Evolutionary conservation across 2,888 invertebrate genomes (phyloP).

Genomic region (Dryobotodes eremita): DNA sequence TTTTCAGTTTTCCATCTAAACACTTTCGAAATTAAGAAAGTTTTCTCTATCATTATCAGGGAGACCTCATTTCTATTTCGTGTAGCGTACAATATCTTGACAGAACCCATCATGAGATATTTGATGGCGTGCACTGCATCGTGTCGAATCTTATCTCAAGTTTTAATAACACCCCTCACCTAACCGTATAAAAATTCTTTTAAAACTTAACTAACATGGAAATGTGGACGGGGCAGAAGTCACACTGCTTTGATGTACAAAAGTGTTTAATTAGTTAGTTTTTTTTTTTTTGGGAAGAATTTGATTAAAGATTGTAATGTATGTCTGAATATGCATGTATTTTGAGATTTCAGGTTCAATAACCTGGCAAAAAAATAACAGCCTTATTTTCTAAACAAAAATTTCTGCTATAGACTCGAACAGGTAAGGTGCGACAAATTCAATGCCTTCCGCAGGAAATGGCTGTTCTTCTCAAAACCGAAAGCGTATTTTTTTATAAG

Average conservation of each 20-base stretch:
- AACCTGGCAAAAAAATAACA: not conserved
- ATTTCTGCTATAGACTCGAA: not conserved
- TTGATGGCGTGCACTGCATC: slow-evolving; percentile 81
- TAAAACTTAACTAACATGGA: slow-evolving; percentile 76
- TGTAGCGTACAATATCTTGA: slow-evolving; percentile 68
- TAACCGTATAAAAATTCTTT: slow-evolving; percentile 79
- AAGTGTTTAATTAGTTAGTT: slow-evolving; percentile 27
- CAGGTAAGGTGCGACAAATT: not conserved
- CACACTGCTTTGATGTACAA: slow-evolving; percentile 64
- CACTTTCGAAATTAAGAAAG: slow-evolving; percentile 41
- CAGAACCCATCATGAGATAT: slow-evolving; percentile 74
- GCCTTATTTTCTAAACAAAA: not conserved
- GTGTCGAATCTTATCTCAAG: slow-evolving; percentile 81
- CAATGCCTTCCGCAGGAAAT: not conserved
- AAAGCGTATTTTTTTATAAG: not conserved
- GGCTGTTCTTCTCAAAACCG: not conserved
- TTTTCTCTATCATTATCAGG: slow-evolving; percentile 40
- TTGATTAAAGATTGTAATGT: slow-evolving; percentile 1
- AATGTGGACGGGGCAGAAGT: slow-evolving; percentile 66
- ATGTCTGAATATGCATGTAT: not conserved
- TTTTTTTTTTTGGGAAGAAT: not conserved
- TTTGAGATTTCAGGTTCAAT: not conserved
- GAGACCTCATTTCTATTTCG: slow-evolving; percentile 67
- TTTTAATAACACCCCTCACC: slow-evolving; percentile 82
- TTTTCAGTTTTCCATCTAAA: slow-evolving; percentile 21